Conservation (phyloP, 2,888 invertebrate genomes). For the Cheilosia impressa region DNA sequence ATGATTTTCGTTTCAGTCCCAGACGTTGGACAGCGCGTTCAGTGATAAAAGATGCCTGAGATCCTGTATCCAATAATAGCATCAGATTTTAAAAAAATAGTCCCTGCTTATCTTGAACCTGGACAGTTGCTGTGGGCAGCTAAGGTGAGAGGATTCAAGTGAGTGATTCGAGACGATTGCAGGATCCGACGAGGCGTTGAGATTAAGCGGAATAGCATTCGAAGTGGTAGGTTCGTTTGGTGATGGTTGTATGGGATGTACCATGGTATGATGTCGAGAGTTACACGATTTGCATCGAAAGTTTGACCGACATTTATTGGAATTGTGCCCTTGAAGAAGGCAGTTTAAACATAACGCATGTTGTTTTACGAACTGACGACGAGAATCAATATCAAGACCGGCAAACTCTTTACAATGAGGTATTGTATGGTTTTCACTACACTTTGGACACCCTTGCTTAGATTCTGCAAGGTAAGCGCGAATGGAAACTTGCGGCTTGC, state of each 20-base stretch:
- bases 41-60: slow-evolving; percentile 15
- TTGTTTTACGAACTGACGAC: neutral
- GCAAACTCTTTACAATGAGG: neutral
- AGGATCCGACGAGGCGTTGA: neutral
- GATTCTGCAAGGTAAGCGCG: neutral
- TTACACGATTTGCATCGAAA: neutral
- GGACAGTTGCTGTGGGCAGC: slow-evolving; percentile 11
- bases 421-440: neutral
- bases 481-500: neutral
- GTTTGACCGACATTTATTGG: slow-evolving; percentile 12
- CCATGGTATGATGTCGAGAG: slow-evolving; percentile 23
- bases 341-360: slow-evolving; percentile 25
- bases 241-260: slow-evolving; percentile 16
- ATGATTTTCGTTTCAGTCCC: neutral
- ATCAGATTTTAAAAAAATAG: neutral
- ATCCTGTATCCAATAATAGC: slow-evolving; percentile 11
- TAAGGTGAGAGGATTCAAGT: slow-evolving; percentile 12
- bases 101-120: slow-evolving; percentile 18
- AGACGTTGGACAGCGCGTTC: slow-evolving; percentile 2
- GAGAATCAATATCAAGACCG: neutral
- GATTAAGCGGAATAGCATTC: neutral
- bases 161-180: neutral
- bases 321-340: slow-evolving; percentile 1
- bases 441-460: neutral
- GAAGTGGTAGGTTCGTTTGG: neutral